Evolutionary conservation across 2,888 invertebrate genomes (phyloP), one percentile per base, ranked within the genome.

Genomic region (Villa cingulata): DNA sequence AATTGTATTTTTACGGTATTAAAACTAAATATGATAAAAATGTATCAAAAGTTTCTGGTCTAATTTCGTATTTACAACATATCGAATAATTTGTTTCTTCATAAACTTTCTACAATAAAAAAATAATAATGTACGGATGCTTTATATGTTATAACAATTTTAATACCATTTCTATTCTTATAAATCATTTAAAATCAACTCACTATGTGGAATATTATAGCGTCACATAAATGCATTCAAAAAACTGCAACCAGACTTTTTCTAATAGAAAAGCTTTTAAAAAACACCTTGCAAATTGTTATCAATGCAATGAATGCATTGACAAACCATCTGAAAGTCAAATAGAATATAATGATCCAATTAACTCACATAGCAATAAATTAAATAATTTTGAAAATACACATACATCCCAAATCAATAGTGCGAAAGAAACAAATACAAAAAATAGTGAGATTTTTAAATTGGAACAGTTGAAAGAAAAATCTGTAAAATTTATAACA

Each of bases 31-130:
- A 32, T 16, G 46, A 46, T 9, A 46, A 40, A 27, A 6, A n/a
- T 27, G 16, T 46, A n/a, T 32, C 46, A 15, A 29, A 41, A 34
- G 41, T 46, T 9, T 36, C 46, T 10, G 46, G 46, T 4, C 20
- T 46, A 16, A 37, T 47, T 36, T 47, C 47, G 9, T 42, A 23
- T 37, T 32, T 47, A 10, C 3, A 23, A 37, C 18, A 47, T 36
- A 41, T 15, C 5, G 14, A 41, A 36, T 36, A 41, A 36, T 14
- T 17, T 16, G 16, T 27, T 16, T 29, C 2, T 41, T 16, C 20
- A 16, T 27, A 45, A 38, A 10, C 17, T 45, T 20, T 37, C 7
- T 27, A 38, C 23, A 12, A 10, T 17, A 43, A 6, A 16, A 37
- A 3, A 20, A 2, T 23, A 20, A 27, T 15, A 23, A 41, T 41